These are phyloP conservation scores for Cynoglossus semilaevis DNA, from an alignment of 2,113 vertebrate species.

Conservation along the genomic window DNA sequence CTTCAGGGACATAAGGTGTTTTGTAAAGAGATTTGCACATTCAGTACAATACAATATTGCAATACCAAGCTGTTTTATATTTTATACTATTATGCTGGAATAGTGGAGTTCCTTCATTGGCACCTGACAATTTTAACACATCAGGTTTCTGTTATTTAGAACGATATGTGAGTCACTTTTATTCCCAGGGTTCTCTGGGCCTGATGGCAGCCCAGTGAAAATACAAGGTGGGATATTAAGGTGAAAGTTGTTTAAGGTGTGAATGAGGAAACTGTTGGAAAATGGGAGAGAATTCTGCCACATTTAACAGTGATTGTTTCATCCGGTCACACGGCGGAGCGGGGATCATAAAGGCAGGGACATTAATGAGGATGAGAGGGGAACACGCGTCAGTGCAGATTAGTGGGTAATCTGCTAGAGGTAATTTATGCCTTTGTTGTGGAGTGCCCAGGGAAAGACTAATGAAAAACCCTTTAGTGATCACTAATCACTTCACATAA, in stretches of 20 bases:
- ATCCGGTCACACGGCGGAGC: constrained; percentile 50
- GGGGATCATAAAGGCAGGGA: constrained; percentile 49
- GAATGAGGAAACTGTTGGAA: constrained; percentile 6
- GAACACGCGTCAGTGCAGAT: constrained; percentile 59
- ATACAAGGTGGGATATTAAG: background rate
- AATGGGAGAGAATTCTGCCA: constrained; percentile 22
- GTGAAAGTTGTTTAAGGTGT: constrained; percentile 10
- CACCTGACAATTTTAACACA: no score
- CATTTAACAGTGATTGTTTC: constrained; percentile 49
- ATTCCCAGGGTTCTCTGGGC: background rate
- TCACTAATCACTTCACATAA: constrained; percentile 67
- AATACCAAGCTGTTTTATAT: no score
- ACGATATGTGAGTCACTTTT: constrained; percentile 12
- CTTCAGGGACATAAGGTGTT: no score
- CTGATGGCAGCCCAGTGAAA: background rate
- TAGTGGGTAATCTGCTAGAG: constrained; percentile 74
- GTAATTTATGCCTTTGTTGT: constrained; percentile 76
- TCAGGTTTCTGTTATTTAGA: constrained; percentile 11
- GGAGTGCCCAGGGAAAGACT: constrained; percentile 65
- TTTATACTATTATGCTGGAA: no score
- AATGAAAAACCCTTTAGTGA: constrained; percentile 76
- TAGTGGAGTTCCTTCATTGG: no score
- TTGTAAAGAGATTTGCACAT: no score
- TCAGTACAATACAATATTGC: no score
- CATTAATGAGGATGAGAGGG: constrained; percentile 55